phyloP scores from a whole-genome alignment of 2,113 vertebrate genomes.

The Romanogobio albipinnatus region DNA sequence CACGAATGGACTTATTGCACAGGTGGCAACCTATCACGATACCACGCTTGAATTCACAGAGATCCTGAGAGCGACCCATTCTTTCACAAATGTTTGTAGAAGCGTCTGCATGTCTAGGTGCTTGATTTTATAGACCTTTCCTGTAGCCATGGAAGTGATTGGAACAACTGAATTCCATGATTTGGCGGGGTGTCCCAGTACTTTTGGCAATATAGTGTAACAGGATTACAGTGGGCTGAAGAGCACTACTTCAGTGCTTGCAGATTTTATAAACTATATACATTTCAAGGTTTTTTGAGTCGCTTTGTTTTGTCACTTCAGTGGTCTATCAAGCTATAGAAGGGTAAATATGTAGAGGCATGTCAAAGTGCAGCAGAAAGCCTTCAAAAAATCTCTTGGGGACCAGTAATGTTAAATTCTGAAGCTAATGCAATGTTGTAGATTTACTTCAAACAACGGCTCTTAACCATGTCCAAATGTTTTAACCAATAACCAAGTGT shows the following conservation, averaged over 20 bases:
- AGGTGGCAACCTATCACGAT: no score
- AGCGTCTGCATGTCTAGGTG: no score
- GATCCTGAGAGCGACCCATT: no score
- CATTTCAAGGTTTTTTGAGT: not conserved
- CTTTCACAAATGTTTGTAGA: no score
- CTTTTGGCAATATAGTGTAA: no score
- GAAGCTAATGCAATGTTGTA: not conserved
- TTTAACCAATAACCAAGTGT: not conserved
- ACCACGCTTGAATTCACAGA: no score
- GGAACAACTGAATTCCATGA: no score
- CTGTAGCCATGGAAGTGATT: no score
- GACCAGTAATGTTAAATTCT: not conserved
- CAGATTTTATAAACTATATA: not conserved
- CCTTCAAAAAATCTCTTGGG: not conserved
- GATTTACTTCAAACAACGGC: conserved; percentile 4
- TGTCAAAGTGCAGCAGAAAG: not conserved
- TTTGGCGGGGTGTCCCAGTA: no score
- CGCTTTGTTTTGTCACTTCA: not conserved
- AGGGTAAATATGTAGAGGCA: not conserved
- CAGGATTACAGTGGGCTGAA: no score
- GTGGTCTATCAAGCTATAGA: not conserved
- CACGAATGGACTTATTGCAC: no score
- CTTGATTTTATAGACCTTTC: no score
- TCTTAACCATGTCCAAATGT: not conserved
- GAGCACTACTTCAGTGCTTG: not conserved